Conservation (phyloP, 1,140 invertebrate genomes). For the Pseudomyrmex dendroicus region DNA sequence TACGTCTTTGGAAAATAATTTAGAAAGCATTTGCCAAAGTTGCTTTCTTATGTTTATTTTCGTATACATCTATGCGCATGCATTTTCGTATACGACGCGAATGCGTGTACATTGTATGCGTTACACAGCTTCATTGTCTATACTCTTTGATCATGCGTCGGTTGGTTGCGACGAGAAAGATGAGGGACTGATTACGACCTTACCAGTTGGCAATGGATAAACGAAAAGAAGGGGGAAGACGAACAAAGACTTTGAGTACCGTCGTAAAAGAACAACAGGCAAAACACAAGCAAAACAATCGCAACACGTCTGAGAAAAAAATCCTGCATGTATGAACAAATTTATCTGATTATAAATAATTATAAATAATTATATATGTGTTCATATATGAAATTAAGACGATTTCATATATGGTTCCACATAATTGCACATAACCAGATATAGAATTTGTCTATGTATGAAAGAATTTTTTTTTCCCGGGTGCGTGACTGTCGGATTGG, state of each 20-base stretch:
- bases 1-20: conserved; percentile 8
- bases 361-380: too few relatives aligned
- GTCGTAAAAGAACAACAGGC: conserved; percentile 58
- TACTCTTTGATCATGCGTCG: conserved; percentile 64
- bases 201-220: conserved; percentile 13
- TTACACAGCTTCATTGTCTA: conserved; percentile 44
- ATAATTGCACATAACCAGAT: too few relatives aligned
- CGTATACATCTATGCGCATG: not conserved
- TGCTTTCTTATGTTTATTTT: not conserved
- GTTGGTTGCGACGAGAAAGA: conserved; percentile 60
- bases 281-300: conserved; percentile 45
- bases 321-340: too few relatives aligned
- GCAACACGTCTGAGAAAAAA: not conserved
- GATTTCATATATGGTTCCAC: too few relatives aligned
- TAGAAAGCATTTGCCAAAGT: not conserved
- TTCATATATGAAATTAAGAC: too few relatives aligned
- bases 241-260: conserved; percentile 29
- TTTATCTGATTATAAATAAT: too few relatives aligned
- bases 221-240: conserved; percentile 1
- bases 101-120: conserved; percentile 26
- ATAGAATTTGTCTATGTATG: too few relatives aligned
- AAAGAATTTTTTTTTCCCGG: too few relatives aligned
- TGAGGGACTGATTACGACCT: conserved; percentile 67
- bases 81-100: not conserved
- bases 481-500: too few relatives aligned